These are phyloP conservation scores for Malacoctenus gilli DNA, from an alignment of 2,797 vertebrate species.

Conservation along the genomic window DNA sequence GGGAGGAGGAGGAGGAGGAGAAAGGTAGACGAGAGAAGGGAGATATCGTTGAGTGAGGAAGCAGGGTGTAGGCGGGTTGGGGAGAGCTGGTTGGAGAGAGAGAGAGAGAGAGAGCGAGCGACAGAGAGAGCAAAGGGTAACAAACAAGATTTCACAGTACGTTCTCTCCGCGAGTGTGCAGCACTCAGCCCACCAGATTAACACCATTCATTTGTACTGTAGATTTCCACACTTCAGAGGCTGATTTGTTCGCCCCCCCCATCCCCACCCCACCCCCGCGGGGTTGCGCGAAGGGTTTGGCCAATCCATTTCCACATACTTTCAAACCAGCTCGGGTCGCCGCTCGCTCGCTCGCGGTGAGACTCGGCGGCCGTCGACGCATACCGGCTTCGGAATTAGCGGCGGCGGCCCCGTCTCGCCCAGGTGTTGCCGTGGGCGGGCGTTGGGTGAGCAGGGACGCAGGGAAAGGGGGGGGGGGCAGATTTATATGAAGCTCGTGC, in stretches of 20 bases:
- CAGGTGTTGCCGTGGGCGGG: too few species aligned
- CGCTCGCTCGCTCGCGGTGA: not conserved
- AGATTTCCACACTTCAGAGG: constrained; percentile 60
- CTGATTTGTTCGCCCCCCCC: constrained; percentile 56
- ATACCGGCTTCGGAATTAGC: not conserved
- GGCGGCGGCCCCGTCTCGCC: too few species aligned
- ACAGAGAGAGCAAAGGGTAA: constrained; percentile 49
- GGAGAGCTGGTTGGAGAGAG: constrained; percentile 11
- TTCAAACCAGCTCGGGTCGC: constrained; percentile 9
- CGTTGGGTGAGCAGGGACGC: constrained; percentile 1
- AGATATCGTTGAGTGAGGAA: constrained; percentile 2
- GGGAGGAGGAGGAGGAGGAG: constrained; percentile 1
- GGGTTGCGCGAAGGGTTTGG: constrained; percentile 20
- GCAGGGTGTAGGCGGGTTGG: not conserved
- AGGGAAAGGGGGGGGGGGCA: too few species aligned
- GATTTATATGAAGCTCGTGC: constrained; percentile 29
- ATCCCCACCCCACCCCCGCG: too few species aligned
- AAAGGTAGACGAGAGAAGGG: not conserved
- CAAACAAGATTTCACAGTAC: constrained; percentile 63
- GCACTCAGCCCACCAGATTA: constrained; percentile 52
- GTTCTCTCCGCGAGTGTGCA: constrained; percentile 38
- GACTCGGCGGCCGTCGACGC: too few species aligned
- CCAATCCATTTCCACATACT: constrained; percentile 22
- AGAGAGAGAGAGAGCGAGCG: not conserved
- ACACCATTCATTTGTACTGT: constrained; percentile 56